These are phyloP conservation scores for Lithobates sylvaticus DNA, from an alignment of 2,797 vertebrate species.

Conservation along the genomic window DNA sequence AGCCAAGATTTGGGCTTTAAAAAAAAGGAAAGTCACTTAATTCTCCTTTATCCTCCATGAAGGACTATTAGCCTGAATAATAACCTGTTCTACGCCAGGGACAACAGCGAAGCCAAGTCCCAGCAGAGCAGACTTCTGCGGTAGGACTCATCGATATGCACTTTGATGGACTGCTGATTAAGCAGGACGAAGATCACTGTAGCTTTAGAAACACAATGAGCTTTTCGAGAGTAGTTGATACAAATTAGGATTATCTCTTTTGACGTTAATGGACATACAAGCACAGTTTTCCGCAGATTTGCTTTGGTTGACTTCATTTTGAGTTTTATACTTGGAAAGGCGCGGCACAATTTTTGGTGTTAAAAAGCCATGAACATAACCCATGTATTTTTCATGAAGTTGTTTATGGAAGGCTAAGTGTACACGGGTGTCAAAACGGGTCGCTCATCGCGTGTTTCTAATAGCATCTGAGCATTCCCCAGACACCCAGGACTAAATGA, in stretches of 20 bases:
- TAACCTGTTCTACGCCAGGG: neutral
- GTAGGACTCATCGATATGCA: neutral
- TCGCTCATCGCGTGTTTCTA: no score
- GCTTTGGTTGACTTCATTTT: neutral
- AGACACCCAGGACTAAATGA: no score
- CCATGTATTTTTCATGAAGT: neutral
- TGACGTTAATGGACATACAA: neutral
- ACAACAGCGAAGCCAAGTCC: neutral
- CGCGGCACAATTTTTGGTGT: neutral
- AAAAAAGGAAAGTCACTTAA: neutral
- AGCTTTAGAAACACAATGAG: neutral
- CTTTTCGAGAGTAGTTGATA: neutral
- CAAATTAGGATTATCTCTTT: neutral
- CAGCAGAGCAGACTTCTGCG: slow-evolving; percentile 5
- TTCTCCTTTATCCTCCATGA: slow-evolving; percentile 4
- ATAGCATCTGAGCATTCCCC: no score
- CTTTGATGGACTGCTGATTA: slow-evolving; percentile 23
- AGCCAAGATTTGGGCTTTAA: no score
- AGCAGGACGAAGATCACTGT: neutral
- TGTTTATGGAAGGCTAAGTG: no score
- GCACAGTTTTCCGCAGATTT: neutral
- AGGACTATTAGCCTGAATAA: slow-evolving; percentile 14
- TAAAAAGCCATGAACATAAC: neutral
- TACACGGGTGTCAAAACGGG: no score
- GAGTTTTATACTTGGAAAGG: neutral